Evolutionary conservation across 2,113 vertebrate genomes (phyloP).

Genomic region (Mirza zaza): DNA sequence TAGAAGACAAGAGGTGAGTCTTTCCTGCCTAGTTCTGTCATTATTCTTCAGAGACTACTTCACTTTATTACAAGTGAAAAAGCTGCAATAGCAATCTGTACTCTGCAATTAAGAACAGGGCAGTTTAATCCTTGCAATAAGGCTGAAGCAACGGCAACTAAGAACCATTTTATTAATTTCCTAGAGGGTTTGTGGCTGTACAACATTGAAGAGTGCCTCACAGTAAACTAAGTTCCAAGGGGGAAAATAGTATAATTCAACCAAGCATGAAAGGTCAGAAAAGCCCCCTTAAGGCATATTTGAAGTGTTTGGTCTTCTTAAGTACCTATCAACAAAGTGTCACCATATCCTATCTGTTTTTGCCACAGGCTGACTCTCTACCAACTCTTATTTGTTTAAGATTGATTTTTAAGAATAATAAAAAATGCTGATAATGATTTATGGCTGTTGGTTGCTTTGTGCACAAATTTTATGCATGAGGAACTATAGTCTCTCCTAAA

Average conservation of each 20-base stretch:
- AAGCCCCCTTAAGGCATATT: not conserved
- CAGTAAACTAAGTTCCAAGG: not conserved
- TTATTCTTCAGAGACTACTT: slow-evolving; percentile 28
- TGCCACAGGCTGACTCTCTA: slow-evolving; percentile 23
- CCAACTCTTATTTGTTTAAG: not conserved
- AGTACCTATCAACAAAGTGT: not conserved
- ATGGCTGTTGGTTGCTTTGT: not conserved
- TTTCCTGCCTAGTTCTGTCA: not conserved
- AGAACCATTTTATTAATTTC: slow-evolving; percentile 30
- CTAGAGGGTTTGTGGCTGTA: not conserved
- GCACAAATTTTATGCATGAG: not conserved
- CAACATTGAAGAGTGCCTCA: not conserved
- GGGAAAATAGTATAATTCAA: not conserved
- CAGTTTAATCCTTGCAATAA: not conserved
- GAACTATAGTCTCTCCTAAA: not conserved
- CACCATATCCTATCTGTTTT: not conserved
- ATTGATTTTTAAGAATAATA: not conserved
- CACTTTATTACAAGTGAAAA: slow-evolving; percentile 33
- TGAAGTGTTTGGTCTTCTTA: not conserved
- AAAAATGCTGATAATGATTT: slow-evolving; percentile 26
- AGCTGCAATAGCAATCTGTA: not conserved
- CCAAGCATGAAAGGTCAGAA: not conserved
- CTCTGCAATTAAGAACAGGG: not conserved
- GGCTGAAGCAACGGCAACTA: not conserved
- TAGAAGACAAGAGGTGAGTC: slow-evolving; percentile 4